Evolutionary conservation across 2,113 vertebrate genomes (phyloP).

Genomic region (Redunca redunca): DNA sequence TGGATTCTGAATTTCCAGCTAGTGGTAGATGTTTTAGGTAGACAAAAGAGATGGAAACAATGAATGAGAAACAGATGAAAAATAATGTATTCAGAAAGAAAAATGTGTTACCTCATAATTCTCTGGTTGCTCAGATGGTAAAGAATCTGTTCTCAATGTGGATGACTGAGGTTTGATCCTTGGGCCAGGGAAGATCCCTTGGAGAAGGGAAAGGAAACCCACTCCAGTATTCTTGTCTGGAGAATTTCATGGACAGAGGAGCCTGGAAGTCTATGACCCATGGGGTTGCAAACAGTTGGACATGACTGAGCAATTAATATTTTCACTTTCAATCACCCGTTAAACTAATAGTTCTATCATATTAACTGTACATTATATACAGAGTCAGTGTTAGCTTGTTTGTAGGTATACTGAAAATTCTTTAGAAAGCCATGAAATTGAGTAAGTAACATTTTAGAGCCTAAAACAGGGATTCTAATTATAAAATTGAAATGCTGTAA

Average conservation of each 20-base stretch:
- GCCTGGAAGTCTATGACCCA: not conserved
- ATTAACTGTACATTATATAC: not conserved
- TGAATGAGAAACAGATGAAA: not conserved
- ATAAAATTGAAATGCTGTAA: slow-evolving; percentile 8
- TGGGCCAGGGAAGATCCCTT: not conserved
- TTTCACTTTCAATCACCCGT: not conserved
- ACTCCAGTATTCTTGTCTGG: not conserved
- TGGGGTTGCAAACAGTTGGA: not conserved
- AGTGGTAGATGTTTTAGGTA: not conserved
- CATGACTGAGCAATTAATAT: not conserved
- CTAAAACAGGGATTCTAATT: not conserved
- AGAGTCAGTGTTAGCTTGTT: not conserved
- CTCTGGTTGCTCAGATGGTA: not conserved
- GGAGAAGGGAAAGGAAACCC: not conserved
- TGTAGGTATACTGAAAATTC: not conserved
- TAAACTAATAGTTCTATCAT: not conserved
- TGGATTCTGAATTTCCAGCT: not conserved
- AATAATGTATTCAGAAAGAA: not conserved
- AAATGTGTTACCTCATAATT: not conserved
- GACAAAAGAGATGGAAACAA: not conserved
- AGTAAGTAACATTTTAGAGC: not conserved
- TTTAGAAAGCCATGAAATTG: not conserved
- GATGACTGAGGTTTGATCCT: not conserved
- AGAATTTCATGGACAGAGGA: not conserved
- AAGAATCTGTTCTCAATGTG: not conserved